Evolutionary conservation across 2,888 invertebrate species (phyloP).

Genomic region (Drosophila mimica): DNA sequence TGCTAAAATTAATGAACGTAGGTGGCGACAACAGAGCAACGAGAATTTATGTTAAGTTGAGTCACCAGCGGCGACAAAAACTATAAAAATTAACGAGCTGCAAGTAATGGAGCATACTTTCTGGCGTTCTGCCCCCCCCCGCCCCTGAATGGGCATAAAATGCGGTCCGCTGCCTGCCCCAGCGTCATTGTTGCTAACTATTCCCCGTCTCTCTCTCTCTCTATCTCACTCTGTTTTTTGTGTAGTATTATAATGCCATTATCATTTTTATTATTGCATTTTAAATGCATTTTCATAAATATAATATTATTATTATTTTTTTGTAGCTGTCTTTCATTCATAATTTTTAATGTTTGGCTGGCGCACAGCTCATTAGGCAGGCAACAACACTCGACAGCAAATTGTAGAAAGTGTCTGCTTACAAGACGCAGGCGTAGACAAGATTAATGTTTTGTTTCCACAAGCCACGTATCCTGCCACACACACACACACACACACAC

Average conservation of each 20-base stretch:
- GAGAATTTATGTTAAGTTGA: constrained; percentile 63
- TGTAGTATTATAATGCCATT: constrained; percentile 76
- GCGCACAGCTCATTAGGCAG: constrained; percentile 63
- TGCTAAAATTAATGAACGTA: constrained; percentile 59
- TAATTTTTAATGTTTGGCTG: constrained; percentile 72
- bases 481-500: not conserved
- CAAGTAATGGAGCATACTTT: constrained; percentile 78
- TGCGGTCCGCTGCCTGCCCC: constrained; percentile 62
- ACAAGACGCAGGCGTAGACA: constrained; percentile 58
- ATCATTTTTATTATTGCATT: constrained; percentile 78
- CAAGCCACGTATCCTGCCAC: constrained; percentile 36
- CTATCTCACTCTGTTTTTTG: constrained; percentile 12
- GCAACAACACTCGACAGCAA: constrained; percentile 42
- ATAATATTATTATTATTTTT: constrained; percentile 13
- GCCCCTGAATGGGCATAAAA: constrained; percentile 67
- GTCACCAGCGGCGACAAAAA: constrained; percentile 59
- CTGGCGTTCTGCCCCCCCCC: constrained; percentile 42
- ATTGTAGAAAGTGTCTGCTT: constrained; percentile 44
- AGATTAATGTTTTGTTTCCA: constrained; percentile 69
- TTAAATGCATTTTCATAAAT: constrained; percentile 70
- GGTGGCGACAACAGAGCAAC: constrained; percentile 55
- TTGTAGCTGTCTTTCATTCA: constrained; percentile 47
- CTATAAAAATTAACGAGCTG: constrained; percentile 80
- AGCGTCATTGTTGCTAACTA: constrained; percentile 42
- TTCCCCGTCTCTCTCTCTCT: not conserved